phyloP scores from a whole-genome alignment of 2,888 invertebrate genomes.

The Macaria notata region DNA sequence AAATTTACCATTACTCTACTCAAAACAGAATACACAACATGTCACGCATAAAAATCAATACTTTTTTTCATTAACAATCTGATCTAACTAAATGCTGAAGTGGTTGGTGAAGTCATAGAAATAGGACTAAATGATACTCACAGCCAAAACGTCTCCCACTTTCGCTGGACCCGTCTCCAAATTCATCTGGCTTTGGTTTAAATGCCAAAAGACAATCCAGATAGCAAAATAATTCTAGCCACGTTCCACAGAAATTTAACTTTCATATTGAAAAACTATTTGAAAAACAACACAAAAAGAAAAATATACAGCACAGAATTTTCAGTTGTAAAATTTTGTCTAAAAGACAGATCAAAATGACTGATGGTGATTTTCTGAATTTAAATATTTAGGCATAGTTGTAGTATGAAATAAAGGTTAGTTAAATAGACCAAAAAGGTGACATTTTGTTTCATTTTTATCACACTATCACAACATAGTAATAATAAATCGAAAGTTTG shows the following conservation, averaged over 20 bases:
- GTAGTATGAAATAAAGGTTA: too few relatives aligned
- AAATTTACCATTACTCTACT: too few relatives aligned
- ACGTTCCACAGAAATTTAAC: constrained; percentile 72
- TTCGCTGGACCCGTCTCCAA: background rate
- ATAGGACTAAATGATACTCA: constrained; percentile 25
- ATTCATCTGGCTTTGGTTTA: constrained; percentile 33
- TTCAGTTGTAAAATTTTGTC: constrained; percentile 5
- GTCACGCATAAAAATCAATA: too few relatives aligned
- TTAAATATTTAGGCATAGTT: constrained; percentile 35
- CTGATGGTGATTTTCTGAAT: constrained; percentile 44
- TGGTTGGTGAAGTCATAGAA: background rate
- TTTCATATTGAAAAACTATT: constrained; percentile 47
- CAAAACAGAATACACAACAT: too few relatives aligned
- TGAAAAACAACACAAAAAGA: constrained; percentile 27
- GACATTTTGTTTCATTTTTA: too few relatives aligned
- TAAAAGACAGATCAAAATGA: constrained; percentile 9
- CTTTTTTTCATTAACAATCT: too few relatives aligned
- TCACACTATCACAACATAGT: too few relatives aligned
- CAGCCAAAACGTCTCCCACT: constrained; percentile 21
- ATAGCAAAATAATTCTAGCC: constrained; percentile 63
- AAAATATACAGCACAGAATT: background rate
- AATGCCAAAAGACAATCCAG: constrained; percentile 62
- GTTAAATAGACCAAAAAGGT: too few relatives aligned
- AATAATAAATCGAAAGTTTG: too few relatives aligned
- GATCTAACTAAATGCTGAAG: background rate